Conservation (phyloP, 2,113 vertebrate genomes). For the Bungarus multicinctus region DNA sequence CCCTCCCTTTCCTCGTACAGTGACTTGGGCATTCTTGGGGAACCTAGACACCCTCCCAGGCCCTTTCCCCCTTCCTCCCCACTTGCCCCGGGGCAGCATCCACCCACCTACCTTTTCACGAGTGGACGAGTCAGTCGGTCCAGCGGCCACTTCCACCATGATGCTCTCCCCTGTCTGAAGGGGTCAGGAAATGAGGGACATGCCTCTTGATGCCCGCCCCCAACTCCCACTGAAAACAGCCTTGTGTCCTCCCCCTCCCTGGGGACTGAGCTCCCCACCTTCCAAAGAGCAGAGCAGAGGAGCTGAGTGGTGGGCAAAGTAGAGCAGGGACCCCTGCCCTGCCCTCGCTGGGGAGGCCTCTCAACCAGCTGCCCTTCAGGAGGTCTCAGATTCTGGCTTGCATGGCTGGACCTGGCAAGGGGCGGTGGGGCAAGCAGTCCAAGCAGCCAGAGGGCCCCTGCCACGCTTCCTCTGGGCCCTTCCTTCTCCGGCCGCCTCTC, state of each 20-base stretch:
- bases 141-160: conserved; percentile 96
- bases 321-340: not conserved
- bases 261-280: not conserved
- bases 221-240: not conserved
- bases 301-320: not conserved
- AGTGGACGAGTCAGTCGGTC: conserved; percentile 85
- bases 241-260: not conserved
- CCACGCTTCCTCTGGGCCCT: not conserved
- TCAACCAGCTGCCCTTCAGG: not conserved
- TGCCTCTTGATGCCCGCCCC: not conserved
- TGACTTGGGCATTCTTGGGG: not conserved
- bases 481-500: not conserved
- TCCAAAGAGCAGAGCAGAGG: not conserved
- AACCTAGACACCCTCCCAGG: fast-evolving
- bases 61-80: not conserved
- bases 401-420: not conserved
- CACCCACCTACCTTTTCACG: conserved; percentile 94
- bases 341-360: not conserved
- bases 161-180: conserved; percentile 90
- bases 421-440: not conserved
- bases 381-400: not conserved
- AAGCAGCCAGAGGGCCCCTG: not conserved
- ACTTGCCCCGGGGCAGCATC: not conserved
- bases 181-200: not conserved
- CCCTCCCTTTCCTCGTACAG: not conserved